These are phyloP conservation scores for Calliscelio sp. DNA, from an alignment of 2,888 invertebrate species.

Conservation along the genomic window DNA sequence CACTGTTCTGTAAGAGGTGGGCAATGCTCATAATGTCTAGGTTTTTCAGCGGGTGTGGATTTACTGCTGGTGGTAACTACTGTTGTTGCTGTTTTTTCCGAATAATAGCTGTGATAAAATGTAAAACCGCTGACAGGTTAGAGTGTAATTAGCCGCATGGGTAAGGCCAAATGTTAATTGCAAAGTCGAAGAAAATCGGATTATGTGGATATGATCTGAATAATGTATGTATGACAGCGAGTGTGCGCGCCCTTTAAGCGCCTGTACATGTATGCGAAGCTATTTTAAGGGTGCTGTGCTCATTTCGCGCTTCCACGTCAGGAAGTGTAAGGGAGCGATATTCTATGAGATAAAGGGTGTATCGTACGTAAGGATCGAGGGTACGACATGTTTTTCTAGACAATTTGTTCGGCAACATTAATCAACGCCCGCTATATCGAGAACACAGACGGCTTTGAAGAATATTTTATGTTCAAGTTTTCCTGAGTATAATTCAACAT, in stretches of 20 bases:
- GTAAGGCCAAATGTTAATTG: slow-evolving; percentile 84
- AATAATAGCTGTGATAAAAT: slow-evolving; percentile 25
- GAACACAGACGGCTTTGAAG: slow-evolving; percentile 48
- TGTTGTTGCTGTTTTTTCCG: too few relatives aligned
- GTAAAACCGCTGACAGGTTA: slow-evolving; percentile 68
- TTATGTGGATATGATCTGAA: slow-evolving; percentile 85
- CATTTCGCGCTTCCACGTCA: slow-evolving; percentile 76
- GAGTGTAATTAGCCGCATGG: slow-evolving; percentile 83
- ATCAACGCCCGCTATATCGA: slow-evolving; percentile 81
- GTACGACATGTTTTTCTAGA: slow-evolving; percentile 87
- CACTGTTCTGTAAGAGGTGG: too few relatives aligned
- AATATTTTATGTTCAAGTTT: slow-evolving; percentile 64
- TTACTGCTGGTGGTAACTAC: too few relatives aligned
- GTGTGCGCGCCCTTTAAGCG: slow-evolving; percentile 60
- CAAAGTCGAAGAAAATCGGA: slow-evolving; percentile 86
- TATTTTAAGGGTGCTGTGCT: too few relatives aligned
- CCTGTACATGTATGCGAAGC: slow-evolving; percentile 64
- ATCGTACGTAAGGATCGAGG: slow-evolving; percentile 81
- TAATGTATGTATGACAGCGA: slow-evolving; percentile 85
- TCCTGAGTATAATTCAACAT: too few relatives aligned
- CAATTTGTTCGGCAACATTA: slow-evolving; percentile 87
- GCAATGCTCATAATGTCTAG: neutral
- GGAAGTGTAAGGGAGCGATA: slow-evolving; percentile 83
- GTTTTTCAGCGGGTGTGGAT: too few relatives aligned
- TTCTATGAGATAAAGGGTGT: slow-evolving; percentile 84